Conservation (phyloP, 2,888 invertebrate species). For the Rhyacophila evoluta region DNA sequence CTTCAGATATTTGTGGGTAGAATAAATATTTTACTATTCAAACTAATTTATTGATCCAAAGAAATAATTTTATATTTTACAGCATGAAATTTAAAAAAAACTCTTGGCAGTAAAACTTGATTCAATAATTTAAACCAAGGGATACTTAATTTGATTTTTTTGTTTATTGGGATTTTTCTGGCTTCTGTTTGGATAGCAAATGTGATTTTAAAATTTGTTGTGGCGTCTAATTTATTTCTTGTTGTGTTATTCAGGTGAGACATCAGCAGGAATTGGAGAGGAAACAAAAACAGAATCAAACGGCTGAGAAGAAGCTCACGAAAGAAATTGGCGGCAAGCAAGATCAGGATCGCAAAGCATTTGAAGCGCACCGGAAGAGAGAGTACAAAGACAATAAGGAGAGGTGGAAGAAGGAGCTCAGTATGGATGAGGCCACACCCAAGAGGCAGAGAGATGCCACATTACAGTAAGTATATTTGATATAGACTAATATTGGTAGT, state of each 20-base stretch:
- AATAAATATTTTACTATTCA: too few species aligned
- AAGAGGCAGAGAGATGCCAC: slow-evolving; percentile 92
- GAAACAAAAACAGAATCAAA: slow-evolving; percentile 86
- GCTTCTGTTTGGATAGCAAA: too few species aligned
- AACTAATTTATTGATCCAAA: too few species aligned
- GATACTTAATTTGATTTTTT: too few species aligned
- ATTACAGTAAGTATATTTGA: slow-evolving; percentile 74
- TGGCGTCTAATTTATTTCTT: neutral
- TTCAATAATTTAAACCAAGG: too few species aligned
- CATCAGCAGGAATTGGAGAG: slow-evolving; percentile 84
- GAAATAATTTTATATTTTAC: too few species aligned
- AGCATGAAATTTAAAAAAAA: too few species aligned
- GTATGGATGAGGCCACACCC: slow-evolving; percentile 91
- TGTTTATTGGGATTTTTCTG: too few species aligned
- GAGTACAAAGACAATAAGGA: slow-evolving; percentile 98
- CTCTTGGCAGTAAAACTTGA: too few species aligned
- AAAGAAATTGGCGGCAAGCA: slow-evolving; percentile 92
- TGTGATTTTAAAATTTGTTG: too few species aligned
- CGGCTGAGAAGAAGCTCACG: slow-evolving; percentile 91
- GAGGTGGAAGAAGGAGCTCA: slow-evolving; percentile 93
- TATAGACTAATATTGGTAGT: too few species aligned
- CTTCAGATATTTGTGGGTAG: too few species aligned
- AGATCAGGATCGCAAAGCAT: slow-evolving; percentile 92
- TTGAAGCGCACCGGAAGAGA: slow-evolving; percentile 93
- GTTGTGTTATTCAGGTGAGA: slow-evolving; percentile 67